Evolutionary conservation across 2,113 vertebrate genomes (phyloP), one percentile per base, ranked within the genome.

Genomic region (Clupea harengus): DNA sequence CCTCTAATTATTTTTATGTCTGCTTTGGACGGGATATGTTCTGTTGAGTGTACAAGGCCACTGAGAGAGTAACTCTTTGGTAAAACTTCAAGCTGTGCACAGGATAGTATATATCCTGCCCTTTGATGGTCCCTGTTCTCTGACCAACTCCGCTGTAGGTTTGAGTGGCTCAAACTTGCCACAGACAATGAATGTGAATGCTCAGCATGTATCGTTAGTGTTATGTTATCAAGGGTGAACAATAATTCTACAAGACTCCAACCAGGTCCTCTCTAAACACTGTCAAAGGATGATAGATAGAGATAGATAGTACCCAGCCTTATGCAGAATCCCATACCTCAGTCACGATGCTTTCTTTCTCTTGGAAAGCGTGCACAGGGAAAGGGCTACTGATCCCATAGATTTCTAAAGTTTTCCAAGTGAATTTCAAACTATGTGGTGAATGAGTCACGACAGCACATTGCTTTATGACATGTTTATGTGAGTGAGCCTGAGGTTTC

Each of bases 281-380:
- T 75, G 28, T 17, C 28, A 32, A 39, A 78, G 28, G 4, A 39
- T 32, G 13, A 44, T 7, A 5, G 15, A 25, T n/a, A 72, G n/a
- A 13, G 64, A 32, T 17, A 32, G 72, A 39, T 78, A 5, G 9
- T 78, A 39, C 72, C 13, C 17, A 78, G 72, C 9, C 10, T 78
- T 28, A 78, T 32, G 32, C 72, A 39, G 72, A 15, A 11, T 39
- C 25, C 72, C 72, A 78, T 78, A 39, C 28, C 72, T 39, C 28
- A 78, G 28, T 15, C 28, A 13, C 39, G 64, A 32, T 72, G 64
- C 72, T 39, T 39, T 78, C 72, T 44, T 39, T 39, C 72, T 78
- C 72, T 78, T 17, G 64, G 11, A 39, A 78, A 78, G 28, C 28
- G 17, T 44, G 72, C 88, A 88, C 88, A 88, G 81, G 85, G 47